Evolutionary conservation across 53 echinoderm and acorn worm genomes (phyloP), one percentile per base, ranked within the genome.

Genomic region (Crossaster papposus): DNA sequence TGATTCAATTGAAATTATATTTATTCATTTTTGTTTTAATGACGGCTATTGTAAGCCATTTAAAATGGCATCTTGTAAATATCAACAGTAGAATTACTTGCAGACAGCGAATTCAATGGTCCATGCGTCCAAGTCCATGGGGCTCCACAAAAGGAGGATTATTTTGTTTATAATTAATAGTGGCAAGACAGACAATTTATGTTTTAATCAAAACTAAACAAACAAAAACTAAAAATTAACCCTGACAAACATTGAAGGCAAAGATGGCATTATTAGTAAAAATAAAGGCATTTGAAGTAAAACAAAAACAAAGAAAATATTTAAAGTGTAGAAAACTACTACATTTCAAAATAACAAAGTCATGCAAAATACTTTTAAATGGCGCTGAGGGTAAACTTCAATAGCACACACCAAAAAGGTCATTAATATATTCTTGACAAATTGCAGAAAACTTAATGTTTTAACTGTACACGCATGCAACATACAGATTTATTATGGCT

Each of bases 231-330:
- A 2, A 58, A 58, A 17, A 58, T 18, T 18, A 2, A 58, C 58
- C 58, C 68, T 24, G 10, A 18, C 68, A 68, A 12, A 10, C 4
- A 28, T 23, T 68, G 68, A 24, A 68, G 68, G 68, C 68, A 24
- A 68, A 68, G 68, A 68, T 68, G 68, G 68, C 68, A 68, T 7
- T 68, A 68, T n/a, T n/a, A n/a, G n/a, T 7, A 68, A 28, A 68
- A 68, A 68, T 68, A 26, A 10, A 68, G n/a, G 24, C 68, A 7
- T 68, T 68, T 68, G 22, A 68, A 68, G 26, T 26, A 4, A 68
- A n/a, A 68, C 24, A 68, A 68, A 1, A 68, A 68, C 3, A 62
- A 3, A n/a, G n/a, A n/a, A n/a, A n/a, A n/a, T n/a, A n/a, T n/a
- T n/a, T 28, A 26, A 26, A 68, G 22, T 68, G 68, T 68, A 68